phyloP scores from a whole-genome alignment of 2,113 vertebrate genomes.

The Columba janthina region DNA sequence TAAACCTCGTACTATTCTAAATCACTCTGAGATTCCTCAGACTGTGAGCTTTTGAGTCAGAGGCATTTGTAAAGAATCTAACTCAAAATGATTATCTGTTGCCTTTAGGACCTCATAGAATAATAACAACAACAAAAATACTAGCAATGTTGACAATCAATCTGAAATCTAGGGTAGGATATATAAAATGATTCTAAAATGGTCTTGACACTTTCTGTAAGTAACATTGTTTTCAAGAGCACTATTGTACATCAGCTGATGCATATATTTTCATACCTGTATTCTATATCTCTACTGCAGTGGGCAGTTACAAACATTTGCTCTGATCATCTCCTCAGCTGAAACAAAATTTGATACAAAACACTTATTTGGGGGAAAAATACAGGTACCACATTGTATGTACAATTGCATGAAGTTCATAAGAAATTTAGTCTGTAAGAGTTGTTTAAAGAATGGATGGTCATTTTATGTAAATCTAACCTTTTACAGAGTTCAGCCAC shows the following conservation, averaged over 20 bases:
- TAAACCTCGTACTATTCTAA: background rate
- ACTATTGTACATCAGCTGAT: constrained; percentile 50
- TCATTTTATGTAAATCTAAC: constrained; percentile 17
- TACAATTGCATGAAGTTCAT: constrained; percentile 26
- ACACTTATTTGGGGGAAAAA: constrained; percentile 20
- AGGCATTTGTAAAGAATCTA: background rate
- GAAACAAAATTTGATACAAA: constrained; percentile 56
- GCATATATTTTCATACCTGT: constrained; percentile 39
- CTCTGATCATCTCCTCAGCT: background rate
- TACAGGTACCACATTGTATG: background rate
- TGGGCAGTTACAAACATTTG: constrained; percentile 49
- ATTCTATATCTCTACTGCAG: constrained; percentile 15
- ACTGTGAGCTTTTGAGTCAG: background rate
- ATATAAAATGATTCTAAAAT: constrained; percentile 44
- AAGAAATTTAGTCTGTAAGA: background rate
- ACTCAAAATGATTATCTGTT: background rate
- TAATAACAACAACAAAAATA: background rate
- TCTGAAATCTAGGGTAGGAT: background rate
- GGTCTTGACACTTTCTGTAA: constrained; percentile 47
- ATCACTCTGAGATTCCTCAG: background rate
- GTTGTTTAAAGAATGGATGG: background rate
- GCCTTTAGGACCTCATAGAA: background rate
- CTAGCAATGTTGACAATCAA: background rate
- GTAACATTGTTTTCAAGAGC: constrained; percentile 59
- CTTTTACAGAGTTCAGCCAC: constrained; percentile 9